Conservation (phyloP, 1,140 invertebrate species). For the Heliconius hewitsoni region DNA sequence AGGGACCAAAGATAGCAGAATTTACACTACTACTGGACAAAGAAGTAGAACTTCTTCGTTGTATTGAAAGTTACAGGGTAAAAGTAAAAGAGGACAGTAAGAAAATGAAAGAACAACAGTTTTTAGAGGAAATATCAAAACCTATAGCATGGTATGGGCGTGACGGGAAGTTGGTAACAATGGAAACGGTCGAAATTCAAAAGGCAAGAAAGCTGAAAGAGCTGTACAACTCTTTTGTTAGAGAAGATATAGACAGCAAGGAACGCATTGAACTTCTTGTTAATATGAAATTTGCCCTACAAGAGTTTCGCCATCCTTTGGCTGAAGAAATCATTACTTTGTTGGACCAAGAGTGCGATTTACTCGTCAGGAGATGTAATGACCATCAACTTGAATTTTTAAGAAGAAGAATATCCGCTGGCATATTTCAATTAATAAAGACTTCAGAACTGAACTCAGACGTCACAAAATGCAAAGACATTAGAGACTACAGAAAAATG, state of each 20-base stretch:
- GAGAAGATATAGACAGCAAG: conserved; percentile 73
- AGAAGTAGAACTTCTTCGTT: conserved; percentile 84
- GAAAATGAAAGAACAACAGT: conserved; percentile 81
- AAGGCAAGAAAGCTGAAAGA: conserved; percentile 83
- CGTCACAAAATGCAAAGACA: conserved; percentile 77
- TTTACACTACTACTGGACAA: conserved; percentile 84
- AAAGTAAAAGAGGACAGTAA: conserved; percentile 80
- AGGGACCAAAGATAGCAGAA: conserved; percentile 83
- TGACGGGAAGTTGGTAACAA: conserved; percentile 82
- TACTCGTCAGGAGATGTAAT: conserved; percentile 80
- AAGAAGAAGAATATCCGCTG: conserved; percentile 81
- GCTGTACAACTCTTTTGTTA: conserved; percentile 82
- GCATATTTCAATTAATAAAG: conserved; percentile 81
- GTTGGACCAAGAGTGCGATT: conserved; percentile 83
- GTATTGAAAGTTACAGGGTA: conserved; percentile 83
- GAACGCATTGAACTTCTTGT: conserved; percentile 83
- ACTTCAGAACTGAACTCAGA: conserved; percentile 80
- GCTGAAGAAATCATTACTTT: conserved; percentile 82
- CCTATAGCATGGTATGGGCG: conserved; percentile 84
- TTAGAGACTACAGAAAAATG: conserved; percentile 78
- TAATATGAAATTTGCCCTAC: conserved; percentile 81
- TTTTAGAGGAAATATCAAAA: conserved; percentile 84
- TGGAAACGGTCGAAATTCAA: conserved; percentile 86
- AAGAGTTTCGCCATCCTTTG: conserved; percentile 80
- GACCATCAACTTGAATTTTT: conserved; percentile 80